Percentiles rank a stretch among this genome's conserved stretches.
Evolutionary conservation across 2,113 vertebrate species (phyloP).

Genomic region (Empidonax alnorum): DNA sequence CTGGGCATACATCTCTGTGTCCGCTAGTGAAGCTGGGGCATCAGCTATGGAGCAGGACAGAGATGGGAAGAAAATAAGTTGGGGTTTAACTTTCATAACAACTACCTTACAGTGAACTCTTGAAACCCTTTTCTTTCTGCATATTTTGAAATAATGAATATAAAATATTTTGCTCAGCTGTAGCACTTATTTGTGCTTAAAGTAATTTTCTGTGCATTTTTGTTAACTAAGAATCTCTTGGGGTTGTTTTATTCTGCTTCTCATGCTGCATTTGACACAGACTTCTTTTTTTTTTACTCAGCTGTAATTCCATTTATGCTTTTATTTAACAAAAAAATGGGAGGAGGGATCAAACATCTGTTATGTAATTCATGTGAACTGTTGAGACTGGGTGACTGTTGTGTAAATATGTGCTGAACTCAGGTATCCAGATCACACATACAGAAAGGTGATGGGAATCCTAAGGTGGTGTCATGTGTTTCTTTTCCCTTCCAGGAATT

Average conservation of each 20-base stretch:
- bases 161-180: neutral
- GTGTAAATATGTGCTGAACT: neutral
- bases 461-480: neutral
- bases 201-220: neutral
- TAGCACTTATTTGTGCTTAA: neutral
- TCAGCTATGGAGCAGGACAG: neutral
- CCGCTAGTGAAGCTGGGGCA: neutral
- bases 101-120: neutral
- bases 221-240: neutral
- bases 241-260: neutral
- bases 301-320: neutral
- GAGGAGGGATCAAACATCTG: neutral
- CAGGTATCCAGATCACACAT: neutral
- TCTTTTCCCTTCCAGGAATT: neutral
- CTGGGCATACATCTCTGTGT: neutral
- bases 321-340: neutral
- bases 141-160: neutral
- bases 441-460: neutral
- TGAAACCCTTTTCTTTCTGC: neutral
- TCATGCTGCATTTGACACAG: neutral
- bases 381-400: neutral
- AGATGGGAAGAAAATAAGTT: neutral
- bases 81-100: neutral
- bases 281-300: neutral
- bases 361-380: neutral